These are phyloP conservation scores for Drosophila mayri DNA, from an alignment of 1,140 invertebrate genomes.

Conservation along the genomic window DNA sequence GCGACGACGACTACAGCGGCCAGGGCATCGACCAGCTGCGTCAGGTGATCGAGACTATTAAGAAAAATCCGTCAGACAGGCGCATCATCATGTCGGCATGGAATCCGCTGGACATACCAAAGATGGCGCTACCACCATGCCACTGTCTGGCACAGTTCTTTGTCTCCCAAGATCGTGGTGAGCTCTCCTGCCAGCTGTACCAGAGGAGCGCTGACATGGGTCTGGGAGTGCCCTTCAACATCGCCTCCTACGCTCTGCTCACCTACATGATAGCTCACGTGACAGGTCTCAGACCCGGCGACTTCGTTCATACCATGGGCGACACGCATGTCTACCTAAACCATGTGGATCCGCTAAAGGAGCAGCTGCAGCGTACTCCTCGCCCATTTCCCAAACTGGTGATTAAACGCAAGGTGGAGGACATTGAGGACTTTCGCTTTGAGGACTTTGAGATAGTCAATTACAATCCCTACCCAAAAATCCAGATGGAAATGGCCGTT, in stretches of 20 bases:
- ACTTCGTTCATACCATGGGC: constrained; percentile 98
- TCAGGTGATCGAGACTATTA: constrained; percentile 94
- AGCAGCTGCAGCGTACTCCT: constrained; percentile 93
- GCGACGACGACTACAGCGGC: constrained; percentile 93
- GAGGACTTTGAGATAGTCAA: constrained; percentile 95
- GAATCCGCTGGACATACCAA: constrained; percentile 95
- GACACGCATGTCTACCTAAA: constrained; percentile 98
- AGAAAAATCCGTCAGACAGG: constrained; percentile 92
- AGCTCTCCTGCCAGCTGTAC: constrained; percentile 96
- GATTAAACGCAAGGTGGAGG: constrained; percentile 89
- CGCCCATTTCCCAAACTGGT: constrained; percentile 93
- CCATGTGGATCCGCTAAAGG: constrained; percentile 94
- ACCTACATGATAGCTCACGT: constrained; percentile 99
- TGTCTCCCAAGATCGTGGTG: constrained; percentile 89
- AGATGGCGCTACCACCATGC: constrained; percentile 99
- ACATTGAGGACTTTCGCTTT: constrained; percentile 95
- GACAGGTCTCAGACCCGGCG: constrained; percentile 95
- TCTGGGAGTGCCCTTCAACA: constrained; percentile 99
- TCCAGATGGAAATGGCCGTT: constrained; percentile 98
- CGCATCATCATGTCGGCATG: constrained; percentile 98
- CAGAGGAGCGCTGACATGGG: constrained; percentile 99
- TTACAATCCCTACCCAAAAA: constrained; percentile 96
- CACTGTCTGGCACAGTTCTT: constrained; percentile 98
- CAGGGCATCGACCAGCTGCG: constrained; percentile 97
- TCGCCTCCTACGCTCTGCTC: constrained; percentile 97